phyloP scores from a whole-genome alignment of 2,113 vertebrate genomes.

The Gallinago jamesoni region DNA sequence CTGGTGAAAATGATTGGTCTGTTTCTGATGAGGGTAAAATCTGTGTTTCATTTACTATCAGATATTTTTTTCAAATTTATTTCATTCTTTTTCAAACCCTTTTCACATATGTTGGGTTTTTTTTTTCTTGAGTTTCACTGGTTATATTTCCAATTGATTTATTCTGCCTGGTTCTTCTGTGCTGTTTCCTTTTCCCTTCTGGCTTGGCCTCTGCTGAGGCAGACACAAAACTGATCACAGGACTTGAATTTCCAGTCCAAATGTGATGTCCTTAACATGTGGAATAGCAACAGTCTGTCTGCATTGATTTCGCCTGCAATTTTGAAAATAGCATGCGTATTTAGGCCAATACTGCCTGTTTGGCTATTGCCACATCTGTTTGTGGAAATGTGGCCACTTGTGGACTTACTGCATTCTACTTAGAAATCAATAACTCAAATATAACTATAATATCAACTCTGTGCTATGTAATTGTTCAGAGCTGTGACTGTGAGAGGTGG shows the following conservation, averaged over 20 bases:
- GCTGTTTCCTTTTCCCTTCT: neutral
- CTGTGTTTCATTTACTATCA: neutral
- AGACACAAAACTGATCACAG: neutral
- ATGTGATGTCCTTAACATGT: neutral
- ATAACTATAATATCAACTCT: neutral
- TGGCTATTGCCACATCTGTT: neutral
- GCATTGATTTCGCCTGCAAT: neutral
- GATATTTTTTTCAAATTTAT: neutral
- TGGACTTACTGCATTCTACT: neutral
- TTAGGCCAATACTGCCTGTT: neutral
- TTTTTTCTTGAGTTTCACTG: neutral
- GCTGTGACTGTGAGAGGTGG: neutral
- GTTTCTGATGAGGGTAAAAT: neutral
- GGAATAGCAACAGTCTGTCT: neutral
- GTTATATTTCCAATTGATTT: neutral
- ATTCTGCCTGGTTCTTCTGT: neutral
- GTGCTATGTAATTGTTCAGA: neutral
- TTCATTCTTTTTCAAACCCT: neutral
- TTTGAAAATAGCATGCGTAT: neutral
- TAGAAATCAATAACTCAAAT: neutral
- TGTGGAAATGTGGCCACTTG: neutral
- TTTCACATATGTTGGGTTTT: neutral
- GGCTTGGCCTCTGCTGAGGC: neutral
- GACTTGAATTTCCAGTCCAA: neutral
- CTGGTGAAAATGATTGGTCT: neutral